Base-by-base conservation (phyloP, 2,888 invertebrate species). In the Sarcophaga subvicina region DNA sequence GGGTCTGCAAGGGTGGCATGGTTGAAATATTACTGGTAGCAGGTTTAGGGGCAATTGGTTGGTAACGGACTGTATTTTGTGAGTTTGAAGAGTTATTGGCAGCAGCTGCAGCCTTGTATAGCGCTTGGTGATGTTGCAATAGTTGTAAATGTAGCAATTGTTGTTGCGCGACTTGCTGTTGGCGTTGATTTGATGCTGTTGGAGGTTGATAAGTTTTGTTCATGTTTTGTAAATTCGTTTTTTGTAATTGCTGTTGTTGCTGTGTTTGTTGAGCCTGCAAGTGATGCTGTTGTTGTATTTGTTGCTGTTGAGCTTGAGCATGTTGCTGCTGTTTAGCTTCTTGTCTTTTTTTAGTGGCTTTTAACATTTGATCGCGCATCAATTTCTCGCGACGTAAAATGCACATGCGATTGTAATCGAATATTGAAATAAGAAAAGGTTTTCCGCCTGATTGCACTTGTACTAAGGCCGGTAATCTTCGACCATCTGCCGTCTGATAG, bases 351-450 rank as follows among this genome's bases (percentile, higher is more conserved):
- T 90, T 91, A 76, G 90, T 90, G 22, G 91, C 90, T 67, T 91
- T 91, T 11, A 91, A 88, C 91, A 95, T 95, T 77, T 95, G 95
- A 47, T 96, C 94, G 54, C 95, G 95, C 90, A 95, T 94, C 3
- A 96, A 93, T 87, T 96, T 95, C 91, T 96, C 96, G 1, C 96
- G 94, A 8, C 96, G 94, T 92, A 96, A 95, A 80, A 96, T 94
- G 92, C 96, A 96, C 96, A 96, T 96, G 88, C 96, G 96, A 93
- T 96, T 97, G 93, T 96, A 97, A 90, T 97, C 97, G 73, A 96
- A 95, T 59, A 97, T 94, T 4, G 96, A 96, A 89, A 97, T 96
- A 91, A 97, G 96, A 92, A 96, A 97, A 0, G 97, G 96, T 90
- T 96, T 96, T n/a, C 97, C 97, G 0, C 96, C 96, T 0, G 96